Evolutionary conservation across 2,797 vertebrate species (phyloP).

Genomic region (Discoglossus pictus): DNA sequence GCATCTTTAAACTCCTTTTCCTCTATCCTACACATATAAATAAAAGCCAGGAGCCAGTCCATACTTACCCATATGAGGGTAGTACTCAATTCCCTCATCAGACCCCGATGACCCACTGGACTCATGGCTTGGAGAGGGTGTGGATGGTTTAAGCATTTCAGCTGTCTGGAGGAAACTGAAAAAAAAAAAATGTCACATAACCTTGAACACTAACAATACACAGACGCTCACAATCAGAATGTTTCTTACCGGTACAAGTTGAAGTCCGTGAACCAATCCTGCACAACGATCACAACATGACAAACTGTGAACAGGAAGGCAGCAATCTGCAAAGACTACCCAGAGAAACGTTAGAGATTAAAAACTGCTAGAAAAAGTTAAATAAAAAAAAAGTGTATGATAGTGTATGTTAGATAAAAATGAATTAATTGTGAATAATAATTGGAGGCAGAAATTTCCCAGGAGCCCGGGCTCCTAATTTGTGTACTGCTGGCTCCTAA

Average conservation of each 20-base stretch:
- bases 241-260: constrained; percentile 82
- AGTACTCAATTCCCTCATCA: constrained; percentile 87
- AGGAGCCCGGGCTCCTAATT: no score
- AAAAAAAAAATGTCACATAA: background rate
- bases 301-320: constrained; percentile 93
- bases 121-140: constrained; percentile 86
- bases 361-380: no score
- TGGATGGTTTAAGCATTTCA: constrained; percentile 92
- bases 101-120: constrained; percentile 77
- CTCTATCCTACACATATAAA: no score
- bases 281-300: constrained; percentile 87
- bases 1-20: no score
- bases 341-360: background rate
- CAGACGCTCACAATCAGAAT: background rate
- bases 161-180: constrained; percentile 88
- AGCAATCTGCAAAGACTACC: constrained; percentile 89
- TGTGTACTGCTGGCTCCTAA: no score
- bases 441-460: no score
- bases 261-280: constrained; percentile 91
- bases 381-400: background rate
- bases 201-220: background rate
- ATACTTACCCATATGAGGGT: constrained; percentile 84
- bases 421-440: no score
- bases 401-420: no score
- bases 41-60: background rate